These are phyloP conservation scores for Psix sp. DNA, from an alignment of 1,140 invertebrate species.

Conservation along the genomic window DNA sequence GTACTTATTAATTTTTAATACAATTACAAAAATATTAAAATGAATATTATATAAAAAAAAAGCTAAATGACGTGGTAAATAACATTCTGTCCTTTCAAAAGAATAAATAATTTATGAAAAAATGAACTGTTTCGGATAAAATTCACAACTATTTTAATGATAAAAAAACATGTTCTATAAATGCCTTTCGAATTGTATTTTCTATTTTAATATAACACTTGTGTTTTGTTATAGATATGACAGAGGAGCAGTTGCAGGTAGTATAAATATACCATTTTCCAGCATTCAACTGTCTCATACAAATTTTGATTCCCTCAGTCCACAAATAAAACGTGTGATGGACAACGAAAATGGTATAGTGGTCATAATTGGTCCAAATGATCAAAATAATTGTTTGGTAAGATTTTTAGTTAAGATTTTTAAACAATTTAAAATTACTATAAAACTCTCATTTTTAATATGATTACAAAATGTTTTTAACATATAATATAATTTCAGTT, in stretches of 20 bases:
- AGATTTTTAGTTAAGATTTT: slow-evolving; percentile 60
- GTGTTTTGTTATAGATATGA: slow-evolving; percentile 82
- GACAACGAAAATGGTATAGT: slow-evolving; percentile 82
- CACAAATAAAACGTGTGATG: slow-evolving; percentile 80
- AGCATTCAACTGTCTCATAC: slow-evolving; percentile 83
- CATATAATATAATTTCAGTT: slow-evolving; percentile 78
- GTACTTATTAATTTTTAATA: no score
- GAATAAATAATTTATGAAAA: no score
- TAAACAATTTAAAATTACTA: slow-evolving; percentile 1
- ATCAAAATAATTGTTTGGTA: slow-evolving; percentile 86
- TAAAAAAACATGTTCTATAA: no score
- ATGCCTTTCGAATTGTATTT: no score
- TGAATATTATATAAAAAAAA: no score
- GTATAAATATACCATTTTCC: slow-evolving; percentile 91
- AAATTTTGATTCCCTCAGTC: slow-evolving; percentile 80
- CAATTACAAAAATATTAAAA: neutral
- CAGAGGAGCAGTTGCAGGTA: slow-evolving; percentile 85
- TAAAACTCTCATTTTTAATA: no score
- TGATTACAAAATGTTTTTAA: slow-evolving; percentile 14
- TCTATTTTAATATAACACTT: no score
- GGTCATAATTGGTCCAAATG: slow-evolving; percentile 86
- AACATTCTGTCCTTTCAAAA: no score
- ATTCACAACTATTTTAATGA: slow-evolving; percentile 7
- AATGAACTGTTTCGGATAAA: no score
- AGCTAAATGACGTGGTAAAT: no score